Conservation (phyloP, 2,797 vertebrate species). For the Danio kyathit region DNA sequence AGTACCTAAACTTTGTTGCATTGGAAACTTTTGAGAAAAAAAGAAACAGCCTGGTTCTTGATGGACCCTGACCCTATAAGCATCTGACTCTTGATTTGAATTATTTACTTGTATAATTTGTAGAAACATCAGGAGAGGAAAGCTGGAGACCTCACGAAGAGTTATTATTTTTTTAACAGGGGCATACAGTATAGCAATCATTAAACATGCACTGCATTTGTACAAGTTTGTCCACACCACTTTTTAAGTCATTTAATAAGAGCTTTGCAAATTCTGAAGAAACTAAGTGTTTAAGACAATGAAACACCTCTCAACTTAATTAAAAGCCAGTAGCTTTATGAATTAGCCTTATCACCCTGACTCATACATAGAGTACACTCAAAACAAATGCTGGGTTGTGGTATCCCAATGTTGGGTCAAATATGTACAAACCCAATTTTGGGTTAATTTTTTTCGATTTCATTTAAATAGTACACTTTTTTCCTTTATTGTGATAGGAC, state of each 20-base stretch:
- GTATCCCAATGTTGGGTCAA: no score
- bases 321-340: neutral
- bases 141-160: slow-evolving; percentile 53
- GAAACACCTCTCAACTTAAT: neutral
- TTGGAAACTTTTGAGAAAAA: slow-evolving; percentile 53
- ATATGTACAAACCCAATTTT: no score
- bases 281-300: neutral
- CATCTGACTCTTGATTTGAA: slow-evolving; percentile 63
- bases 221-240: neutral
- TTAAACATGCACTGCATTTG: slow-evolving; percentile 14
- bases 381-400: no score
- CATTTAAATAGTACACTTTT: no score
- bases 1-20: slow-evolving; percentile 62
- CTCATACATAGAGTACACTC: no score
- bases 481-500: no score
- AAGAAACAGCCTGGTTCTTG: slow-evolving; percentile 46
- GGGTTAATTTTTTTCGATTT: no score
- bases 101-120: slow-evolving; percentile 63
- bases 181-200: slow-evolving; percentile 1
- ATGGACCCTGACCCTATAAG: slow-evolving; percentile 48
- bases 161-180: slow-evolving; percentile 51
- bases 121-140: slow-evolving; percentile 46
- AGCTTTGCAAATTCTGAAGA: neutral
- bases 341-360: neutral
- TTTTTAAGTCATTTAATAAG: neutral